Evolutionary conservation across 2,797 vertebrate genomes (phyloP), one percentile per base, ranked within the genome.

Genomic region (Enteromius trimaculatus): DNA sequence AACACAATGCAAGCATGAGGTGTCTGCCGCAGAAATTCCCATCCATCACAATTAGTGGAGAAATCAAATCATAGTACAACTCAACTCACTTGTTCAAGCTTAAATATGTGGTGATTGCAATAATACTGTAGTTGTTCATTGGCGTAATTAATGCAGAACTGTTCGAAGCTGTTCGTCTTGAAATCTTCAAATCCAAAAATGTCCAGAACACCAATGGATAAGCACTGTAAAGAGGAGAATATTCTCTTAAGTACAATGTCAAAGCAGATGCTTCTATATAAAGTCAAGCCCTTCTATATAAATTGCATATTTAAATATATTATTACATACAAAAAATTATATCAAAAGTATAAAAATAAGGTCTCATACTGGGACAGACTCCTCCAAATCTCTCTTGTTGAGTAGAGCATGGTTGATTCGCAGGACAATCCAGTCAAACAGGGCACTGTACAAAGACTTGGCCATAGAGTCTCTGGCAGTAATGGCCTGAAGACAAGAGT

Each of bases 171-270:
- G 92, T 99, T 99, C 64, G 87, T 94, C 88, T 94, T 94, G 16
- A 97, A 96, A 88, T 98, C 96, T 90, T 99, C 97, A 53, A 99
- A 99, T 29, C 98, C 98, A 82, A 98, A 99, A 88, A 99, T 97
- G 88, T 99, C 98, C 64, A 99, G 94, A 65, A 99, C 94, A 6
- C 97, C 96, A 0, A 99, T 95, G 83, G 97, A 98, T 88, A 98
- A 92, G 91, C 96, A 96, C 97, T 98, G 13, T 31, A 44, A 88
- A 37, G 14, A 70, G 85, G 80, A 80, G 3, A 71, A 17, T 7
- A 84, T 13, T 51, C n/a, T 31, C 1, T 29, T 39, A 29, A 66
- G 47, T 19, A 55, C 1, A 19, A 79, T 14, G 2, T 29, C 26
- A 34, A 60, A 21, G 26, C 19, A 23, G 68, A 31, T 49, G n/a